Percentiles rank a stretch among this genome's conserved stretches.
These are phyloP conservation scores for Lepidonotus clava DNA, from an alignment of 2,888 invertebrate genomes.

Conservation along the genomic window DNA sequence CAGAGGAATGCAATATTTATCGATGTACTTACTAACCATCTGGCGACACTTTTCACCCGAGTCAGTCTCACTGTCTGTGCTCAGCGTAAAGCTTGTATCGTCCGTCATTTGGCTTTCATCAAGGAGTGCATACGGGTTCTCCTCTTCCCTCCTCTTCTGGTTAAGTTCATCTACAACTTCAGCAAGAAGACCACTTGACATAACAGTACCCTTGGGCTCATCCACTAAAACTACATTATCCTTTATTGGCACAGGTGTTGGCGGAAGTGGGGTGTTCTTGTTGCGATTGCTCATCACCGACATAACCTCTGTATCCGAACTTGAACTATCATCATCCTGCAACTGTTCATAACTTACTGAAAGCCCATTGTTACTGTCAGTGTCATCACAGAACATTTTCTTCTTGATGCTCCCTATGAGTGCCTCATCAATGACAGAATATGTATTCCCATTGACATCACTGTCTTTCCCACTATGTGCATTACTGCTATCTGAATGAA, in stretches of 20 bases:
- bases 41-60: conserved; percentile 4
- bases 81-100: not conserved
- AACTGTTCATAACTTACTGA: not conserved
- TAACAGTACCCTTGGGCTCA: not conserved
- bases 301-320: not conserved
- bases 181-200: not conserved
- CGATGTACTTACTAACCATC: conserved; percentile 21
- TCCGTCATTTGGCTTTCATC: conserved; percentile 9
- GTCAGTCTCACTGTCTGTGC: not conserved
- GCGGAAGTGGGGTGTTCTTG: not conserved
- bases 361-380: too few relatives aligned
- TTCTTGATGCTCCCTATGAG: not conserved
- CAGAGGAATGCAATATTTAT: not conserved
- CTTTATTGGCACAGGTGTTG: not conserved
- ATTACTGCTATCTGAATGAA: too few relatives aligned
- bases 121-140: not conserved
- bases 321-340: not conserved
- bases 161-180: not conserved
- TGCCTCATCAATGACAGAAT: not conserved
- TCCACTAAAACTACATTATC: not conserved
- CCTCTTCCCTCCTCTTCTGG: not conserved
- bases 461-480: not conserved
- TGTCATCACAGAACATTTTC: too few relatives aligned
- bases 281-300: not conserved
- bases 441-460: not conserved